A percentile compares a stretch with the other conserved stretches of the same genome.
Conservation (phyloP, 2,797 vertebrate species). For the Thamnophis elegans region DNA sequence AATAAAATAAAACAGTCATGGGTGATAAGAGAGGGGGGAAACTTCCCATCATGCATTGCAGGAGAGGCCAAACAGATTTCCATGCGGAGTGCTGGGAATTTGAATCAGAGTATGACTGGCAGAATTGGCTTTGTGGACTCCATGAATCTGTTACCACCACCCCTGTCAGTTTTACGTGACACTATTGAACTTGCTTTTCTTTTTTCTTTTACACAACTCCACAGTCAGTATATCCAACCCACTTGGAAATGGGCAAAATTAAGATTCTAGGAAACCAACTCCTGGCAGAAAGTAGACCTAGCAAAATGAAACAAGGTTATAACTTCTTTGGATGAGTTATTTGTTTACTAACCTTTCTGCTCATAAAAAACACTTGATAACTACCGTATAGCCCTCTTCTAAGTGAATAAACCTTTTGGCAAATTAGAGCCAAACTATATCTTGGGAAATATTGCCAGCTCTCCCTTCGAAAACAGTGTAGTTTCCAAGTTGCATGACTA, state of each 20-base stretch:
- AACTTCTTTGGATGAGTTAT: not conserved
- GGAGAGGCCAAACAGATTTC: slow-evolving; percentile 70
- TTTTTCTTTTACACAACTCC: slow-evolving; percentile 4
- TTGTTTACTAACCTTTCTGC: not conserved
- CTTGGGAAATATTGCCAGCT: not conserved
- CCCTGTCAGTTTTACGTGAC: not conserved
- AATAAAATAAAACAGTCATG: slow-evolving; percentile 71
- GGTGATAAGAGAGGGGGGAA: slow-evolving; percentile 68
- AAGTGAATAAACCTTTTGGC: not conserved
- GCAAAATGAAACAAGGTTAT: slow-evolving; percentile 32
- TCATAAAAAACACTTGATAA: not conserved
- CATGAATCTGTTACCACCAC: slow-evolving; percentile 36
- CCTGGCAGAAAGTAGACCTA: slow-evolving; percentile 8
- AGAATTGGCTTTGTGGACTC: slow-evolving; percentile 63
- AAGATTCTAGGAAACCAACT: not conserved
- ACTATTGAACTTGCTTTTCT: not conserved
- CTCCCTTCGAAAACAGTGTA: not conserved
- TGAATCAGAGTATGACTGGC: slow-evolving; percentile 67
- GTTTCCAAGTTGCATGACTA: not conserved
- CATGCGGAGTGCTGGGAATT: slow-evolving; percentile 80
- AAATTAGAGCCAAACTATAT: not conserved
- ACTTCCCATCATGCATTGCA: slow-evolving; percentile 83
- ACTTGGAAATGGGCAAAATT: slow-evolving; percentile 5
- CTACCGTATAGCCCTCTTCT: not conserved
- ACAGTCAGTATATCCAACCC: not conserved